Base-by-base conservation (phyloP, 2,888 invertebrate genomes). In the Anagyrus pseudococci region DNA sequence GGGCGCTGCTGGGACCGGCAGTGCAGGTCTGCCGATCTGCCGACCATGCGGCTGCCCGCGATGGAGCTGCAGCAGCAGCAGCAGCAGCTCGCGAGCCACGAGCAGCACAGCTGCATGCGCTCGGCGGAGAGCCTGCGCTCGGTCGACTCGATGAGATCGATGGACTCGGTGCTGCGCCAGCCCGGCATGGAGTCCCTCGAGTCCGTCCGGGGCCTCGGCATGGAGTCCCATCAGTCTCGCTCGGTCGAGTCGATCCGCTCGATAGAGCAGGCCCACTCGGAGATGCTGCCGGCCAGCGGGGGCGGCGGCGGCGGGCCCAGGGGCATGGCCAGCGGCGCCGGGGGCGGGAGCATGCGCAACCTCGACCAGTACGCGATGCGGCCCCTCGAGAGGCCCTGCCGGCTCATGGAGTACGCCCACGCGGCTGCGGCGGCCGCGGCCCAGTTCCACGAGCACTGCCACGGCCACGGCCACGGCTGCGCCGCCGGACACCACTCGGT, bases 141-240 rank as follows among this genome's bases (percentile, higher is more conserved):
- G 62, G 78, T 80, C 76, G 80, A 79, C 61, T 79, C 80, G 50
- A 75, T 78, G 78, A 72, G 80, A 58, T 79, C 80, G 47, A 72
- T 76, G 68, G 80, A 80, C 65, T 79, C 80, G 41, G 73, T 76
- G 53, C 74, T 77, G 40, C 64, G 63, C 22, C 70, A 75, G 47
- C 77, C 76, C 49, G 69, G 74, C 8, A 63, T 65, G 43, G 66
- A 49, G 20, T 56, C 61, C 23, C 20, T 61, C 20, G 53, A 53
- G 41, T 44, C 50, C 13, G 29, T 48, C 46, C 53, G 47, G 4
- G 52, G 26, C 25, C n/a, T 49, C 44, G 59, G 44, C 49, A 17
- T 17, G 43, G 43, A 40, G 17, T 26, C 23, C 22, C 37, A 33
- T 13, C 77, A 74, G 49, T 74, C 75, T 41, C 70, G 78, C 53